These are phyloP conservation scores for Pagrus major DNA, from an alignment of 2,113 vertebrate species.

Conservation along the genomic window DNA sequence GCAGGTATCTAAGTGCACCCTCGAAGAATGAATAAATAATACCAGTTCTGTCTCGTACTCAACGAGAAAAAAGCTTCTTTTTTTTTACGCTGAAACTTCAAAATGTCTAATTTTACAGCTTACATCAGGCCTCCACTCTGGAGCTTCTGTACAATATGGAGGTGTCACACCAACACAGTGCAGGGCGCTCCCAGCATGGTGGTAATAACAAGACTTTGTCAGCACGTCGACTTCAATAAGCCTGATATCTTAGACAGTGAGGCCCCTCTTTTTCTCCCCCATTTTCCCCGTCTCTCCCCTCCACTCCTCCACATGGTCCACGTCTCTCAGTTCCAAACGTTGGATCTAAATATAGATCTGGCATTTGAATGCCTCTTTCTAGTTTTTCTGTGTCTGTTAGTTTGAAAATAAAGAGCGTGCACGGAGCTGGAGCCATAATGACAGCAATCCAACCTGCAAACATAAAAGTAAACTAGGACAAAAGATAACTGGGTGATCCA, in stretches of 20 bases:
- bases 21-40: slow-evolving; percentile 66
- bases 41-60: slow-evolving; percentile 37
- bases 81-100: slow-evolving; percentile 19
- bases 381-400: slow-evolving; percentile 6
- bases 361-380: slow-evolving; percentile 30
- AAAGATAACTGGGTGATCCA: slow-evolving; percentile 45
- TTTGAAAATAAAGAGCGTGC: background rate
- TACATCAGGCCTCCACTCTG: background rate
- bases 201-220: slow-evolving; percentile 22
- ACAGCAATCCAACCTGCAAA: slow-evolving; percentile 11
- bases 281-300: background rate
- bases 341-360: slow-evolving; percentile 48
- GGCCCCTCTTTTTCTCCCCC: background rate
- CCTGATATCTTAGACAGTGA: background rate
- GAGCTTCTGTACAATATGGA: background rate
- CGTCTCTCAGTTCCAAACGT: slow-evolving; percentile 27
- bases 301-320: slow-evolving; percentile 18
- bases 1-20: slow-evolving; percentile 56
- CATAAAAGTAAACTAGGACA: slow-evolving; percentile 47
- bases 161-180: background rate
- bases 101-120: slow-evolving; percentile 28
- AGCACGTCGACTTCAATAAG: background rate
- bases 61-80: slow-evolving; percentile 15
- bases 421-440: background rate
- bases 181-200: background rate